Conservation (phyloP, 2,797 vertebrate genomes). For the Anableps anableps region DNA sequence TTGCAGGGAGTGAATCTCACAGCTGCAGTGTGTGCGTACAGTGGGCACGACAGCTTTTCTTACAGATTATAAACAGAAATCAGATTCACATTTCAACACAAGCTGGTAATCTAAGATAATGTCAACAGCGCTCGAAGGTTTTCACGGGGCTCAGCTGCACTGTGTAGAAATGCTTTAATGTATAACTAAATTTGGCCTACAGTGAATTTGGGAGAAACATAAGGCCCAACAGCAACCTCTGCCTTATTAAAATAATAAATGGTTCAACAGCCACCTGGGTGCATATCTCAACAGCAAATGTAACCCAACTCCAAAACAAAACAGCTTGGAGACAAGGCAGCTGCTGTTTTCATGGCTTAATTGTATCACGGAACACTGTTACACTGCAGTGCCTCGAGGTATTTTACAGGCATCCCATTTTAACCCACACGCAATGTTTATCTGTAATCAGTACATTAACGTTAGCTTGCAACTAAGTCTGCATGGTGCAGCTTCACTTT, state of each 20-base stretch:
- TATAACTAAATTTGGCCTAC: slow-evolving; percentile 28
- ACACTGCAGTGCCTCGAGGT: slow-evolving; percentile 13
- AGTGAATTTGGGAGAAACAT: slow-evolving; percentile 13
- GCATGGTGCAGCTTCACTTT: not conserved
- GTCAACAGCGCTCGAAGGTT: not conserved
- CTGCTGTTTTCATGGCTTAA: slow-evolving; percentile 24
- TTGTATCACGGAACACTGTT: slow-evolving; percentile 14
- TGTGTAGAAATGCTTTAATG: slow-evolving; percentile 2
- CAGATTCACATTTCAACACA: not conserved
- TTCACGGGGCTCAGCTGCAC: not conserved
- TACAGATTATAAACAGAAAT: not conserved
- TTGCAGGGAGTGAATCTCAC: slow-evolving; percentile 10
- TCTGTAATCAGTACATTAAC: slow-evolving; percentile 26
- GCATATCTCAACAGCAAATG: slow-evolving; percentile 31
- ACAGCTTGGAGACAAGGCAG: slow-evolving; percentile 23
- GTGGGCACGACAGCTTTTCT: not conserved
- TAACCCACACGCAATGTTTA: not conserved
- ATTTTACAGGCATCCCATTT: slow-evolving; percentile 1
- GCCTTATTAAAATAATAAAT: slow-evolving; percentile 67
- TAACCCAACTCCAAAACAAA: slow-evolving; percentile 15
- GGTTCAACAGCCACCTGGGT: slow-evolving; percentile 35
- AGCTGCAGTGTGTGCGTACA: not conserved
- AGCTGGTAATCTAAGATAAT: not conserved
- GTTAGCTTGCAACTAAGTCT: slow-evolving; percentile 9
- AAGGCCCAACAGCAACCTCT: slow-evolving; percentile 19